phyloP scores from a whole-genome alignment of 2,888 invertebrate genomes.

The Heliconius aoede region DNA sequence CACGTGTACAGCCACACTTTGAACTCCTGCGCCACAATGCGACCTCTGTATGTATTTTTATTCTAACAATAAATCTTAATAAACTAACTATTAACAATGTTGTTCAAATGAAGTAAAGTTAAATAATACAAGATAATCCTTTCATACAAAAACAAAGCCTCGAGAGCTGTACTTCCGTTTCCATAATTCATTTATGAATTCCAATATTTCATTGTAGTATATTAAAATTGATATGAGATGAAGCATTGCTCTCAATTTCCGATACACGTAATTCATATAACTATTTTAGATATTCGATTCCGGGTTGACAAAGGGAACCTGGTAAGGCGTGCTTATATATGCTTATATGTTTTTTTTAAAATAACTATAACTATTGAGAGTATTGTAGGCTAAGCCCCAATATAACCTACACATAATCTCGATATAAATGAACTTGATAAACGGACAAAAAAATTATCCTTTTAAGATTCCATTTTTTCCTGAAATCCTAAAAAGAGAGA shows the following conservation, averaged over 20 bases:
- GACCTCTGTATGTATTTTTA: neutral
- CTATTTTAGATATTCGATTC: neutral
- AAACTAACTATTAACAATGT: neutral
- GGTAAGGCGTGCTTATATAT: too few species aligned
- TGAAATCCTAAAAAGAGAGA: too few species aligned
- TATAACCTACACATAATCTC: too few species aligned
- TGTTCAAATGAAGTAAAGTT: neutral
- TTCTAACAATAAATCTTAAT: neutral
- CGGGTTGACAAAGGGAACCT: too few species aligned
- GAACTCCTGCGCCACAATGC: too few species aligned
- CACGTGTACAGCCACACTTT: too few species aligned
- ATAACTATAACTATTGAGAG: neutral
- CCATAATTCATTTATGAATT: slow-evolving; percentile 11
- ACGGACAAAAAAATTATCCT: too few species aligned
- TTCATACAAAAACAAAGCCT: neutral
- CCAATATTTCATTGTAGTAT: slow-evolving; percentile 10
- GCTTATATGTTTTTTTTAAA: too few species aligned
- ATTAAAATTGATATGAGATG: neutral
- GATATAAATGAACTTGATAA: too few species aligned
- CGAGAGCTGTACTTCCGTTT: neutral
- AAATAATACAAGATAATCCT: neutral
- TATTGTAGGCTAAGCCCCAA: neutral
- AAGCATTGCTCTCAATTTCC: neutral
- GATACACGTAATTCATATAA: neutral
- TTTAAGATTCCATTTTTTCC: too few species aligned